Evolutionary conservation across 2,888 invertebrate species (phyloP).

Genomic region (Blastobasis adustella): DNA sequence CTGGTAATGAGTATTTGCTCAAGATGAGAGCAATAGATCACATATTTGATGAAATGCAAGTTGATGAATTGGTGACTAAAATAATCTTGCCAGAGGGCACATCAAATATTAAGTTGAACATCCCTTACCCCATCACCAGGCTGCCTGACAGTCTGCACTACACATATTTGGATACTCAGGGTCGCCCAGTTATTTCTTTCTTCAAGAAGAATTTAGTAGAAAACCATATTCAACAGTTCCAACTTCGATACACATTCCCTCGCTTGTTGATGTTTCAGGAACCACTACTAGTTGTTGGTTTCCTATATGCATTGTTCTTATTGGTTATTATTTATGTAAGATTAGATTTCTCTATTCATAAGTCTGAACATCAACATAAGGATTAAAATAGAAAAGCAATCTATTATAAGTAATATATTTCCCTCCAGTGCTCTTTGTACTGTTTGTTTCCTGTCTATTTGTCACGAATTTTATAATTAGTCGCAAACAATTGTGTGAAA

Average conservation of each 20-base stretch:
- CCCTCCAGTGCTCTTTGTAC: no score
- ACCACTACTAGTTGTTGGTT: conserved; percentile 90
- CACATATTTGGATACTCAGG: conserved; percentile 96
- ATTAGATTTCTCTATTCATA: conserved; percentile 95
- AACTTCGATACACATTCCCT: conserved; percentile 91
- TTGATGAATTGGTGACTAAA: conserved; percentile 90
- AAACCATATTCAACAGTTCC: conserved; percentile 96
- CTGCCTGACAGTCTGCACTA: conserved; percentile 85
- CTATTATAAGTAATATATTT: conserved; percentile 24
- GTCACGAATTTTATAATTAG: conserved; percentile 37
- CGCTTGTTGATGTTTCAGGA: conserved; percentile 92
- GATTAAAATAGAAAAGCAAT: conserved; percentile 40
- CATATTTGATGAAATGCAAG: conserved; percentile 96
- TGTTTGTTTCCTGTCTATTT: conserved; percentile 28
- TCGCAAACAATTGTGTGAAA: conserved; percentile 31
- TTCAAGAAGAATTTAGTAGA: conserved; percentile 92
- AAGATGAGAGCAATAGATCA: conserved; percentile 98
- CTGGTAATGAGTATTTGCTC: conserved; percentile 85
- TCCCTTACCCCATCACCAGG: conserved; percentile 88
- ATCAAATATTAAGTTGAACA: conserved; percentile 83
- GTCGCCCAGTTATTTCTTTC: conserved; percentile 91
- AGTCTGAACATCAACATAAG: conserved; percentile 76
- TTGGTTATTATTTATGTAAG: conserved; percentile 95
- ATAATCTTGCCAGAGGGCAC: conserved; percentile 96
- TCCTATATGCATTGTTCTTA: conserved; percentile 92